Percentiles rank a stretch among this genome's conserved stretches.
Evolutionary conservation across 2,888 invertebrate genomes (phyloP).

Genomic region (Pogonocherus hispidulus): DNA sequence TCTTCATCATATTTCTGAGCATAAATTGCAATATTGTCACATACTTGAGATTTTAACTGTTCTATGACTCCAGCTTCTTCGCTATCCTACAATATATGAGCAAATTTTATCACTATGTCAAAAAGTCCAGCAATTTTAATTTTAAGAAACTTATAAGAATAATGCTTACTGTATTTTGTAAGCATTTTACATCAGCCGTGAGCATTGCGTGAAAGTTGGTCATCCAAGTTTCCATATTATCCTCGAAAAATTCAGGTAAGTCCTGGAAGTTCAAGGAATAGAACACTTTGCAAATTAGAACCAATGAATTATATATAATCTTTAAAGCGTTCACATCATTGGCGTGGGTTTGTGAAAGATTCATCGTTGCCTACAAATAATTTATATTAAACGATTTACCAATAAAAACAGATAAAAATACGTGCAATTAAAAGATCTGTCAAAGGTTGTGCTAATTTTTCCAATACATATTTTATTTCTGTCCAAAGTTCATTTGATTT

Average conservation of each 20-base stretch:
- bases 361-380: conserved; percentile 84
- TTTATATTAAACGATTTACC: conserved; percentile 34
- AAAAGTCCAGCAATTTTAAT: neutral
- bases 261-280: conserved; percentile 98
- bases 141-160: neutral
- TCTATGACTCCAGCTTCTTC: conserved; percentile 92
- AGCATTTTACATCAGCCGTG: conserved; percentile 80
- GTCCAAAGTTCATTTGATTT: conserved; percentile 95
- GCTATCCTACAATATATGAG: conserved; percentile 79
- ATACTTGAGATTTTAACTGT: conserved; percentile 94
- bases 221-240: conserved; percentile 98
- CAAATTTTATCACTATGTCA: neutral
- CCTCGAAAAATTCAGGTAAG: conserved; percentile 98
- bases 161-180: conserved; percentile 76
- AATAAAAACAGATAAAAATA: conserved; percentile 31
- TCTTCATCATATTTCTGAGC: conserved; percentile 99
- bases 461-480: conserved; percentile 97
- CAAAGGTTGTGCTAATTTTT: conserved; percentile 92
- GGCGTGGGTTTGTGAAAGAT: conserved; percentile 82
- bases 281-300: conserved; percentile 94
- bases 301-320: conserved; percentile 90
- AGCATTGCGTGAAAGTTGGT: conserved; percentile 87
- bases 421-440: conserved; percentile 90
- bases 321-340: conserved; percentile 85
- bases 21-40: conserved; percentile 94